These are phyloP conservation scores for Scortum barcoo DNA, from an alignment of 2,113 vertebrate species.

Conservation along the genomic window DNA sequence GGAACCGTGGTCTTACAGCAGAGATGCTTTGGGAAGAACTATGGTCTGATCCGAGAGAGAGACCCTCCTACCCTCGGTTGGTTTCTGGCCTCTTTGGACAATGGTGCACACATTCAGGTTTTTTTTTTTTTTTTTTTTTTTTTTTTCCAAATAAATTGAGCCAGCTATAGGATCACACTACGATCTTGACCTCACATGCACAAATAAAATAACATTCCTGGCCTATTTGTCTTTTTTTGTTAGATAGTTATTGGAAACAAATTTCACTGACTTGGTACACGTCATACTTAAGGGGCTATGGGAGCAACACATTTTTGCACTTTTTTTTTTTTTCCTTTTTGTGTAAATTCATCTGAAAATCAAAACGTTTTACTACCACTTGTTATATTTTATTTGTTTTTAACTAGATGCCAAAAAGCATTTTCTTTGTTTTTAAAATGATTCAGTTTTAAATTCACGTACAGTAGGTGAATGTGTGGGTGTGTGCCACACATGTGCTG, in stretches of 20 bases:
- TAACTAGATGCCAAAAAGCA: slow-evolving; percentile 75
- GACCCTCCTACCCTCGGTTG: slow-evolving; percentile 66
- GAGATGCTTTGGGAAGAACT: slow-evolving; percentile 56
- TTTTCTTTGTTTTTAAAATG: slow-evolving; percentile 70
- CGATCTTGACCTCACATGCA: slow-evolving; percentile 77
- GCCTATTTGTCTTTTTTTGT: slow-evolving; percentile 67
- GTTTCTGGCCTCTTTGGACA: slow-evolving; percentile 72
- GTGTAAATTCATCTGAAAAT: slow-evolving; percentile 45
- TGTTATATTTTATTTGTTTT: slow-evolving; percentile 74
- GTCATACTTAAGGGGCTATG: slow-evolving; percentile 51
- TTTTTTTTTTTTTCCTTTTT: slow-evolving; percentile 34
- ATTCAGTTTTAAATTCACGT: slow-evolving; percentile 70
- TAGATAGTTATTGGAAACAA: slow-evolving; percentile 14
- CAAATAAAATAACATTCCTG: slow-evolving; percentile 72
- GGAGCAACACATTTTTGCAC: slow-evolving; percentile 79
- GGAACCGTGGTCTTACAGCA: slow-evolving; percentile 48
- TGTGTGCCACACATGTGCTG: slow-evolving; percentile 44
- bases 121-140: slow-evolving; percentile 26
- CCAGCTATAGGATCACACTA: slow-evolving; percentile 79
- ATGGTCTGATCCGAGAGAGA: slow-evolving; percentile 48
- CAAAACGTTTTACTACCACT: slow-evolving; percentile 64
- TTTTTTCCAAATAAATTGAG: slow-evolving; percentile 35
- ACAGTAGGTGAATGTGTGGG: slow-evolving; percentile 54
- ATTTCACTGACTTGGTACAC: slow-evolving; percentile 78
- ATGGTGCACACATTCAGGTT: slow-evolving; percentile 63